A percentile compares a stretch with the other conserved stretches of the same genome.
phyloP scores from a whole-genome alignment of 2,888 invertebrate species.

The Protula sp. region DNA sequence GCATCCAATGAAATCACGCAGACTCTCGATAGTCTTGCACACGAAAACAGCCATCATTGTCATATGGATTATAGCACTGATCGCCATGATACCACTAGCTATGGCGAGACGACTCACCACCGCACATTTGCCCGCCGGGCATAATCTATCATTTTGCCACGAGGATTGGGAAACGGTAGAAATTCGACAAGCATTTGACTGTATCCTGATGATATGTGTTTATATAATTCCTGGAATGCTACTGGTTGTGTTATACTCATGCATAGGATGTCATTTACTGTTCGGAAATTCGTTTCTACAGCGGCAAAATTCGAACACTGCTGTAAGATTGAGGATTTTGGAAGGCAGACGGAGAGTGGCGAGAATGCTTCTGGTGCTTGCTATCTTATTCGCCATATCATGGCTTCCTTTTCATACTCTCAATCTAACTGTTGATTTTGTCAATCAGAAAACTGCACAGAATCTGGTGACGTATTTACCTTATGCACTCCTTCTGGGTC shows the following conservation, averaged over 20 bases:
- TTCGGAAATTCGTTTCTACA: constrained; percentile 32
- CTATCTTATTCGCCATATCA: constrained; percentile 70
- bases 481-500: constrained; percentile 23
- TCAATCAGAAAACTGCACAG: constrained; percentile 39
- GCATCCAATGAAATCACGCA: constrained; percentile 1
- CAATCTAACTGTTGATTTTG: constrained; percentile 18
- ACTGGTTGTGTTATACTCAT: constrained; percentile 50
- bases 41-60: neutral
- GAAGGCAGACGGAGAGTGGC: constrained; percentile 63
- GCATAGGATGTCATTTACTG: constrained; percentile 57
- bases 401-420: constrained; percentile 62
- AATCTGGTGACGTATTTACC: constrained; percentile 12
- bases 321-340: constrained; percentile 3
- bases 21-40: neutral
- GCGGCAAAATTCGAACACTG: constrained; percentile 30
- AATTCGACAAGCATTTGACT: constrained; percentile 61
- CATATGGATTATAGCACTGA: neutral
- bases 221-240: constrained; percentile 68
- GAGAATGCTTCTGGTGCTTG: constrained; percentile 68
- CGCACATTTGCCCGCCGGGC: too few relatives aligned
- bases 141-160: too few relatives aligned
- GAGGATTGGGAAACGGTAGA: constrained; percentile 18
- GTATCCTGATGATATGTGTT: constrained; percentile 68
- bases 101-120: constrained; percentile 41
- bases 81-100: constrained; percentile 34